A percentile compares a stretch with the other conserved stretches of the same genome.
These are phyloP conservation scores for Pseudopodoces humilis DNA, from an alignment of 2,113 vertebrate species.

Conservation along the genomic window DNA sequence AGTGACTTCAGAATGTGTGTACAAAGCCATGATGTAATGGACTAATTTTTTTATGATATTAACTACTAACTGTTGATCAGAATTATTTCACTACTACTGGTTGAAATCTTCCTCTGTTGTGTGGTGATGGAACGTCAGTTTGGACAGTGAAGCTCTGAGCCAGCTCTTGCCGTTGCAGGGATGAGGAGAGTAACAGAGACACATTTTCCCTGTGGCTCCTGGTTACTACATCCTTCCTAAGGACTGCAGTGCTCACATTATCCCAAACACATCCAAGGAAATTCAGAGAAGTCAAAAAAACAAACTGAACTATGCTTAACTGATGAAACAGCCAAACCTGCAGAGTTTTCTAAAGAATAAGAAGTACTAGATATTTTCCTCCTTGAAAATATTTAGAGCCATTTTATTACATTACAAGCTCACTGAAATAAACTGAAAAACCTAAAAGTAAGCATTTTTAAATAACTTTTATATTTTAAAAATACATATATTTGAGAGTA, in stretches of 20 bases:
- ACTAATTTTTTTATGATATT: neutral
- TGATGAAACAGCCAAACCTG: neutral
- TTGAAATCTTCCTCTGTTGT: neutral
- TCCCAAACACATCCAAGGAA: neutral
- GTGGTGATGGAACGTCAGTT: neutral
- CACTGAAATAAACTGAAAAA: neutral
- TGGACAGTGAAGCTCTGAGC: neutral
- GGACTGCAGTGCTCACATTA: neutral
- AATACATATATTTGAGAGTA: neutral
- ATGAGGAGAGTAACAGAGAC: neutral
- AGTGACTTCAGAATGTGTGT: neutral
- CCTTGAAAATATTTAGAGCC: neutral
- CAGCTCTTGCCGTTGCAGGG: neutral
- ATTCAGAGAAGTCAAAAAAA: neutral
- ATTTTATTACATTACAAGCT: neutral
- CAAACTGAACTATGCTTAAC: neutral
- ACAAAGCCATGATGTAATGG: neutral
- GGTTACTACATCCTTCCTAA: neutral
- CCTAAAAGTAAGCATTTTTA: neutral
- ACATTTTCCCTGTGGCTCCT: neutral
- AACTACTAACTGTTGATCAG: neutral
- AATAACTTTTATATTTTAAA: neutral
- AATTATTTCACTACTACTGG: neutral
- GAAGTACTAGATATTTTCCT: neutral
- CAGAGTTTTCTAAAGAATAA: neutral